Percentiles rank a stretch among this genome's conserved stretches.
These are phyloP conservation scores for Eptatretus burgeri DNA, from an alignment of 2,113 vertebrate genomes.

Conservation along the genomic window DNA sequence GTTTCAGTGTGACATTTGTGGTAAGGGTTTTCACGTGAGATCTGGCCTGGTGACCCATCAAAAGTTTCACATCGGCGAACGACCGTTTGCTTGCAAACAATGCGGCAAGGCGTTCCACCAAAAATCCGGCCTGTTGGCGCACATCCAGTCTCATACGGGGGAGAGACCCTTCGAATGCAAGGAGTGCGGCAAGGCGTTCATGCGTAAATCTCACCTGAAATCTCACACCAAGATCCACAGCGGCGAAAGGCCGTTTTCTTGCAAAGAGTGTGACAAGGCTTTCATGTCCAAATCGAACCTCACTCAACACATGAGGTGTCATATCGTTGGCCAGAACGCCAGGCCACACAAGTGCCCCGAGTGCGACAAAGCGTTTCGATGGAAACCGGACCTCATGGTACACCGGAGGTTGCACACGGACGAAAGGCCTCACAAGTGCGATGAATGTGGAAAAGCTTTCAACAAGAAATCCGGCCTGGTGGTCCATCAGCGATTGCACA, in stretches of 20 bases:
- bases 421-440: slow-evolving; percentile 18
- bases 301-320: not conserved
- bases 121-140: not conserved
- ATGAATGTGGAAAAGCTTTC: slow-evolving; percentile 20
- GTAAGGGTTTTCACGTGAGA: not conserved
- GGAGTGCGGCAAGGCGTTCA: slow-evolving; percentile 4
- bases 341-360: not conserved
- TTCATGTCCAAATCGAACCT: slow-evolving; percentile 3
- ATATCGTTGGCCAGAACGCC: not conserved
- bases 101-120: not conserved
- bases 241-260: not conserved
- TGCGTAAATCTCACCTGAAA: not conserved
- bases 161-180: not conserved
- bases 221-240: slow-evolving; percentile 3
- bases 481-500: slow-evolving; percentile 18
- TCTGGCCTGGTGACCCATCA: not conserved
- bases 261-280: not conserved
- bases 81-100: not conserved
- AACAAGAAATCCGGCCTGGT: slow-evolving; percentile 21
- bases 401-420: slow-evolving; percentile 20
- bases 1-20: not conserved
- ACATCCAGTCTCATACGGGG: not conserved
- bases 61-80: not conserved
- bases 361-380: slow-evolving; percentile 10
- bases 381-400: slow-evolving; percentile 16